A percentile compares a stretch with the other conserved stretches of the same genome.
Evolutionary conservation across 2,888 invertebrate species (phyloP).

Genomic region (Tetropium fuscum): DNA sequence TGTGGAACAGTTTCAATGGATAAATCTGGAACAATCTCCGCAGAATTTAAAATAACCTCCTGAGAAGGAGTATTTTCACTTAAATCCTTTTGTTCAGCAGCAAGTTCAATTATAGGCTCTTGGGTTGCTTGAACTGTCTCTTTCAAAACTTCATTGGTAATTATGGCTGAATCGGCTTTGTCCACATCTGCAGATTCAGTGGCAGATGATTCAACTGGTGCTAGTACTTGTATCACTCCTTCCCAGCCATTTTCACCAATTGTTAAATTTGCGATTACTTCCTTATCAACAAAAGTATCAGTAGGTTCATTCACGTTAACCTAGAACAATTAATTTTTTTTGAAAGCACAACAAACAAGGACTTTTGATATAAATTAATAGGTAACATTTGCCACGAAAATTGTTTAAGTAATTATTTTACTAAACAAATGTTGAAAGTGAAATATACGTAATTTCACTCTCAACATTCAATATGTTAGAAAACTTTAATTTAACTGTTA

Average conservation of each 20-base stretch:
- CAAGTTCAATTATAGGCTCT: not conserved
- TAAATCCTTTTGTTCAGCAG: not conserved
- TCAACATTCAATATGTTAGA: too few species aligned
- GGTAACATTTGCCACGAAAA: too few species aligned
- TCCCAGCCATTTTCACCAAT: constrained; percentile 70
- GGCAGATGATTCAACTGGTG: constrained; percentile 11
- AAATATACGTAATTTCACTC: too few species aligned
- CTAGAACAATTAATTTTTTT: constrained; percentile 29
- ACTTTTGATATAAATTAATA: not conserved
- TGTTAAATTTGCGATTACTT: constrained; percentile 69
- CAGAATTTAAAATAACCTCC: not conserved
- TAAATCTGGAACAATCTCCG: not conserved
- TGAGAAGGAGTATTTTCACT: not conserved
- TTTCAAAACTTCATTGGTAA: too few species aligned
- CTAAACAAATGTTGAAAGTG: too few species aligned
- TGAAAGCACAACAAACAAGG: not conserved
- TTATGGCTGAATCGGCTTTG: not conserved
- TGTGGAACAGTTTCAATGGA: not conserved
- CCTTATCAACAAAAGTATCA: constrained; percentile 68
- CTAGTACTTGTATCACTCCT: constrained; percentile 40
- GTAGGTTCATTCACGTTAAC: constrained; percentile 40
- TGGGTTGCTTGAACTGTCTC: not conserved
- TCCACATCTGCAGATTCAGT: constrained; percentile 5
- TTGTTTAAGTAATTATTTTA: too few species aligned
- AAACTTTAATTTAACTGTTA: too few species aligned